phyloP scores from a whole-genome alignment of 35 echinoderm and acorn worm species.

The Stichopus chloronotus region DNA sequence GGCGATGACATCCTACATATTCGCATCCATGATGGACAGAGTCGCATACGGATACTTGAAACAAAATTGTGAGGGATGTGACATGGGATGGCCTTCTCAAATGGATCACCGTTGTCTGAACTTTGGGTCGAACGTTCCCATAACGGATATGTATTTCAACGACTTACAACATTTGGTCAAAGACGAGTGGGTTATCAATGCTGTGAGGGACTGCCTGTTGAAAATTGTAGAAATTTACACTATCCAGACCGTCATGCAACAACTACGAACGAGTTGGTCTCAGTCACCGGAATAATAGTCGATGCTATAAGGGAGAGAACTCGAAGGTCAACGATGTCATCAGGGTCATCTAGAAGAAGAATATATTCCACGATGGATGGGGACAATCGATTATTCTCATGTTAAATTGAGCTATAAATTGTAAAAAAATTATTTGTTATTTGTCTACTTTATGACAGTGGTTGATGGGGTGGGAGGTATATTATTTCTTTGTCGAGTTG shows the following conservation, averaged over 20 bases:
- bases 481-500: neutral
- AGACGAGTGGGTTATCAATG: constrained; percentile 7
- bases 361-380: neutral
- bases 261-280: constrained; percentile 22
- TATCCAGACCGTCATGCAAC: neutral
- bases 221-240: constrained; percentile 6
- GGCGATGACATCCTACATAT: neutral
- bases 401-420: neutral
- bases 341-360: too few relatives aligned
- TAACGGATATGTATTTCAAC: neutral
- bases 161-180: constrained; percentile 9
- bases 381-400: neutral
- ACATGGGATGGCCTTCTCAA: too few relatives aligned
- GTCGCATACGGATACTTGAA: too few relatives aligned
- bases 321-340: neutral
- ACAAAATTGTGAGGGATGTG: too few relatives aligned
- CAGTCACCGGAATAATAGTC: constrained; percentile 8
- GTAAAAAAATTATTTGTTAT: too few relatives aligned
- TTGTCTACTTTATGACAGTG: neutral
- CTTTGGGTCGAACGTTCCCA: neutral
- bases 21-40: too few relatives aligned
- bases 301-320: constrained; percentile 9
- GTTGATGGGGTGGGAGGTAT: neutral
- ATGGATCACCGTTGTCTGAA: neutral
- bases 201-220: neutral